Conservation (phyloP, 2,113 vertebrate genomes). For the Crotalus viridis region DNA sequence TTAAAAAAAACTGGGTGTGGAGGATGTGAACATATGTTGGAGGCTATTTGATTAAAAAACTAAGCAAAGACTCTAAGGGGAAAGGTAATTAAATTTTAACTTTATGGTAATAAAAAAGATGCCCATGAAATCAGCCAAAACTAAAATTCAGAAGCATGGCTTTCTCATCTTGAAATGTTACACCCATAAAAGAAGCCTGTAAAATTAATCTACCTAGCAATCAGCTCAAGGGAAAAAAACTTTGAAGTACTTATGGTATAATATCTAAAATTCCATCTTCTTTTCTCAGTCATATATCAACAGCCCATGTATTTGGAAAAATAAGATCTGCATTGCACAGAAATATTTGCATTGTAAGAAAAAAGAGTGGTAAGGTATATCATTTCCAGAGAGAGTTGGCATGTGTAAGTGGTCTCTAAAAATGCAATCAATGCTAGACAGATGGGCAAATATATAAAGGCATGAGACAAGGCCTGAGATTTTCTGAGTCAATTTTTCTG, state of each 20-base stretch:
- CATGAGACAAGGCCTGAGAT: slow-evolving; percentile 10
- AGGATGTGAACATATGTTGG: slow-evolving; percentile 24
- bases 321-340: slow-evolving; percentile 41
- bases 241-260: slow-evolving; percentile 55
- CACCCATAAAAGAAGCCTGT: slow-evolving; percentile 60
- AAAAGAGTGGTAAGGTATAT: slow-evolving; percentile 60
- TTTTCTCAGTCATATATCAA: slow-evolving; percentile 53
- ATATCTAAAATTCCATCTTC: slow-evolving; percentile 48
- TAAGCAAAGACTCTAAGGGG: slow-evolving; percentile 43
- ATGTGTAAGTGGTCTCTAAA: slow-evolving; percentile 57
- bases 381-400: slow-evolving; percentile 54
- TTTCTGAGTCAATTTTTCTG: slow-evolving; percentile 33
- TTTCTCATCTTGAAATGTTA: slow-evolving; percentile 69
- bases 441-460: slow-evolving; percentile 3
- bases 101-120: slow-evolving; percentile 58
- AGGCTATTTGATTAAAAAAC: slow-evolving; percentile 37
- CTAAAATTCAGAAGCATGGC: slow-evolving; percentile 57
- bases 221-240: slow-evolving; percentile 38
- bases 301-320: slow-evolving; percentile 42
- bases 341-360: slow-evolving; percentile 65
- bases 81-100: slow-evolving; percentile 59
- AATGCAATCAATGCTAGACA: slow-evolving; percentile 44
- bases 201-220: slow-evolving; percentile 68
- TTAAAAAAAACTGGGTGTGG: not conserved
- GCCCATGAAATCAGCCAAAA: slow-evolving; percentile 57